A percentile compares a stretch with the other conserved stretches of the same genome.
These are phyloP conservation scores for Mormyrops attenuatus DNA, from an alignment of 2,797 vertebrate species.

Conservation along the genomic window DNA sequence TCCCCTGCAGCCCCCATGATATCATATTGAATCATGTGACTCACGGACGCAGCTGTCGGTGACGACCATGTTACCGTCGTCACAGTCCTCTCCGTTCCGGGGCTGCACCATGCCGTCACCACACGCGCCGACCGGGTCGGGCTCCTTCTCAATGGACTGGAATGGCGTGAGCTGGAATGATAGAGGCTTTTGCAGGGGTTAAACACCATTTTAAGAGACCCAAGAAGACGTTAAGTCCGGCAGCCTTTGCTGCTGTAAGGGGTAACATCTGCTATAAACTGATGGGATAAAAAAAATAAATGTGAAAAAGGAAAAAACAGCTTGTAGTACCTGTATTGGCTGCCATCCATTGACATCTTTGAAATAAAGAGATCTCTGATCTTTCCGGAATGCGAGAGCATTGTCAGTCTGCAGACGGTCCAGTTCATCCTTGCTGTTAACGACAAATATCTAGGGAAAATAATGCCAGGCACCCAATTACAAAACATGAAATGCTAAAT, in stretches of 20 bases:
- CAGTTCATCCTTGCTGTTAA: slow-evolving; percentile 69
- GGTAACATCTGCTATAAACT: not conserved
- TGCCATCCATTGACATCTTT: slow-evolving; percentile 72
- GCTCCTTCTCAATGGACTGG: slow-evolving; percentile 48
- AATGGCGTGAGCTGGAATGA: slow-evolving; percentile 55
- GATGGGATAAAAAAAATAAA: not conserved
- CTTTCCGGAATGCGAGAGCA: slow-evolving; percentile 70
- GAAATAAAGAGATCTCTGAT: slow-evolving; percentile 72
- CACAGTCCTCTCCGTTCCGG: slow-evolving; percentile 62
- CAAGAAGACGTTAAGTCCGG: not conserved
- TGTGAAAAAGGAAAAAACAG: not conserved
- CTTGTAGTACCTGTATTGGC: slow-evolving; percentile 65
- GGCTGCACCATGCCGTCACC: slow-evolving; percentile 68
- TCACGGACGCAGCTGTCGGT: slow-evolving; percentile 67
- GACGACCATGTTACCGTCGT: slow-evolving; percentile 58
- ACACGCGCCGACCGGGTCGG: slow-evolving; percentile 43
- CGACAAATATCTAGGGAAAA: slow-evolving; percentile 68
- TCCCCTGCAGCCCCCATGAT: not conserved
- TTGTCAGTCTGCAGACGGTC: slow-evolving; percentile 62
- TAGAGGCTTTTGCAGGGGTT: slow-evolving; percentile 10
- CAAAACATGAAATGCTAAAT: not conserved
- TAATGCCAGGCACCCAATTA: not conserved
- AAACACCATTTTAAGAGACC: not conserved
- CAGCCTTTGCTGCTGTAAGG: not conserved
- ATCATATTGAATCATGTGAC: slow-evolving; percentile 31